Conservation (phyloP, 2,797 vertebrate genomes). For the Smutsia temminckii region DNA sequence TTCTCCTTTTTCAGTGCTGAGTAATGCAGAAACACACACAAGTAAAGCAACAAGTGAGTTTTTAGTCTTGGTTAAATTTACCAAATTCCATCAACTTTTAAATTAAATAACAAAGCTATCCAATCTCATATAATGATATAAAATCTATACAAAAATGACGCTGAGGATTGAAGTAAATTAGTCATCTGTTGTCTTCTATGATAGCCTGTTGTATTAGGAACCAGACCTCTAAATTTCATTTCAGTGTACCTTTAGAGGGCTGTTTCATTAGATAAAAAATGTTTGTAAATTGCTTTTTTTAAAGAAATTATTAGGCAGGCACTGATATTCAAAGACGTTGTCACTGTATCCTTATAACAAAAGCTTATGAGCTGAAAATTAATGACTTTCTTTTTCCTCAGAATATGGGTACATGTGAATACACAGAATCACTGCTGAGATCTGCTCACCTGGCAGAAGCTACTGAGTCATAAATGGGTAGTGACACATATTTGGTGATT, state of each 20-base stretch:
- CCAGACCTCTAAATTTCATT: neutral
- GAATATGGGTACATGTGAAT: neutral
- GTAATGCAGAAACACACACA: conserved; percentile 12
- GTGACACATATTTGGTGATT: neutral
- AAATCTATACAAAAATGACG: conserved; percentile 27
- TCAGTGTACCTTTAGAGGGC: neutral
- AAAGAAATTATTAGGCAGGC: neutral
- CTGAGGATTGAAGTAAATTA: neutral
- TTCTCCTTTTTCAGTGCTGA: neutral
- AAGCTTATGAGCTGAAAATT: neutral
- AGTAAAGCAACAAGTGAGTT: neutral
- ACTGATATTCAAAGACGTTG: neutral
- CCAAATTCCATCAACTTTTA: conserved; percentile 49
- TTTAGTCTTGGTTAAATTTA: conserved; percentile 24
- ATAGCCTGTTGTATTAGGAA: neutral
- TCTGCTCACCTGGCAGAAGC: neutral
- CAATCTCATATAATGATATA: conserved; percentile 21
- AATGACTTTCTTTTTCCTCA: neutral
- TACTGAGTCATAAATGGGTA: neutral
- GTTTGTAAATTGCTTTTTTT: neutral
- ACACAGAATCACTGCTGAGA: neutral
- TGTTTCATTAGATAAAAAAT: neutral
- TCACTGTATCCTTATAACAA: neutral
- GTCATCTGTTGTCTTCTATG: neutral
- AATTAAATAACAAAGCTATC: conserved; percentile 43